These are phyloP conservation scores for Sigmodon hispidus DNA, from an alignment of 2,113 vertebrate genomes.

Conservation along the genomic window DNA sequence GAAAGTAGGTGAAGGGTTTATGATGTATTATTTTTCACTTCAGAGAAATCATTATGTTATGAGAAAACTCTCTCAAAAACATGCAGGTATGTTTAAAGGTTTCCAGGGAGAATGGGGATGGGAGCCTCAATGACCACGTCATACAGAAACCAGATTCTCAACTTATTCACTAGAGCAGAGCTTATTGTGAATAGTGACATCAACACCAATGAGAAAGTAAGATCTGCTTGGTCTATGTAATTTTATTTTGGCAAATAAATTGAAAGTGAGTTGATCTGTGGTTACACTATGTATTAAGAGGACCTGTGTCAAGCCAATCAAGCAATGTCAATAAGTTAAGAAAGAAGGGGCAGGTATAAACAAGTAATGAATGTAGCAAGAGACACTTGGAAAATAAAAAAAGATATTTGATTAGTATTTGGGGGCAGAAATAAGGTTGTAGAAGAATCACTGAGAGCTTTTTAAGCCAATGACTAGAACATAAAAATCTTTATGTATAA, in stretches of 20 bases:
- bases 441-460: neutral
- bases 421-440: neutral
- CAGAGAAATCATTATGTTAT: neutral
- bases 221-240: neutral
- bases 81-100: neutral
- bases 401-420: neutral
- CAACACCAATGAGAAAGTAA: neutral
- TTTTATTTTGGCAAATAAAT: neutral
- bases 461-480: neutral
- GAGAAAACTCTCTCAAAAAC: neutral
- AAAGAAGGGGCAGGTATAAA: neutral
- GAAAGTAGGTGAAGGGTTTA: neutral
- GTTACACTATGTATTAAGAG: neutral
- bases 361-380: neutral
- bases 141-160: neutral
- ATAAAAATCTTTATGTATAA: neutral
- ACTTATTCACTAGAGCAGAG: neutral
- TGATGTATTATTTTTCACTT: neutral
- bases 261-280: neutral
- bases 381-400: neutral
- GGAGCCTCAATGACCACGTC: rapidly evolving
- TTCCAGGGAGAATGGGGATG: neutral
- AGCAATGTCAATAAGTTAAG: neutral
- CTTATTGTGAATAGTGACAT: neutral
- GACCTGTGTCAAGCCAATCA: neutral